These are phyloP conservation scores for Lepidotrigona ventralis DNA, from an alignment of 1,140 invertebrate genomes.

Conservation along the genomic window DNA sequence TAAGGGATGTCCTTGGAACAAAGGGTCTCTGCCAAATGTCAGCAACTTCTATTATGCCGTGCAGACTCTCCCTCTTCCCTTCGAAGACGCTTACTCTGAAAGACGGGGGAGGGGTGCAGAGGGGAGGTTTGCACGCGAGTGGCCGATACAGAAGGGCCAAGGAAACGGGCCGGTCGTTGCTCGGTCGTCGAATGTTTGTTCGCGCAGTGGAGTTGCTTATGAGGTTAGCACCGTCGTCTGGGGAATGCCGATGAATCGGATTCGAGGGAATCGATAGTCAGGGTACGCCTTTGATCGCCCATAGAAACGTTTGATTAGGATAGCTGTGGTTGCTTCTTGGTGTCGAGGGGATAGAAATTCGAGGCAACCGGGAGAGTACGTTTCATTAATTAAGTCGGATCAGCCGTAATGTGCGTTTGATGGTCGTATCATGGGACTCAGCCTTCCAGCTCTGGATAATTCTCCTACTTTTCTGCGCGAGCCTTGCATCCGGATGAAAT, in stretches of 20 bases:
- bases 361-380: not conserved
- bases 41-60: constrained; percentile 61
- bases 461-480: no score
- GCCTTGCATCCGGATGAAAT: no score
- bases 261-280: not conserved
- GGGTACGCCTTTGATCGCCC: not conserved
- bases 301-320: not conserved
- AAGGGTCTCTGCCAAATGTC: constrained; percentile 57
- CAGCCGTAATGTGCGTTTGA: not conserved
- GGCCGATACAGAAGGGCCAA: not conserved
- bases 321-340: not conserved
- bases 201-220: not conserved
- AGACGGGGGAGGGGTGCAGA: not conserved
- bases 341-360: not conserved
- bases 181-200: not conserved
- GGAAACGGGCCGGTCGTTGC: not conserved
- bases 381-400: not conserved
- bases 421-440: no score
- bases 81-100: not conserved
- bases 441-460: no score
- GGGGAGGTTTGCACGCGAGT: not conserved
- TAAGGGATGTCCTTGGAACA: constrained; percentile 65
- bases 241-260: not conserved
- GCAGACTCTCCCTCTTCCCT: constrained; percentile 31
- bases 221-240: not conserved